phyloP scores from a whole-genome alignment of 2,113 vertebrate genomes.

The Halichoerus grypus region DNA sequence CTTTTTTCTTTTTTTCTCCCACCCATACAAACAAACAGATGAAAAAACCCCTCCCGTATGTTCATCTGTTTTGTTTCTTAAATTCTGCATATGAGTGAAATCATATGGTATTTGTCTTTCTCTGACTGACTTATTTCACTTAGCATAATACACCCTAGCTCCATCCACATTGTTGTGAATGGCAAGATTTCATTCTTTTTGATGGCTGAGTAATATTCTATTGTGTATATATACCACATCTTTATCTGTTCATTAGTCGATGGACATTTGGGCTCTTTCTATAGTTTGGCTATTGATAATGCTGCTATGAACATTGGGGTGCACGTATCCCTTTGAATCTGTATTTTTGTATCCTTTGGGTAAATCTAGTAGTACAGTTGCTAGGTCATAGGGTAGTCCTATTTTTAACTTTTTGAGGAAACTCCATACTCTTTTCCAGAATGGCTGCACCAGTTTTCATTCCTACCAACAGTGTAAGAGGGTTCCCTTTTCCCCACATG shows the following conservation, averaged over 20 bases:
- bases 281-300: neutral
- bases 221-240: neutral
- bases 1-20: neutral
- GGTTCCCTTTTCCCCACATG: neutral
- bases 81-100: neutral
- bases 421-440: neutral
- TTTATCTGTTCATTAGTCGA: neutral
- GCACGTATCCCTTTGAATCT: neutral
- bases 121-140: neutral
- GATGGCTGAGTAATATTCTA: neutral
- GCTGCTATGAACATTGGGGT: neutral
- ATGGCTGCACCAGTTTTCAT: neutral
- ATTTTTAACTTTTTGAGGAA: neutral
- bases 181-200: neutral
- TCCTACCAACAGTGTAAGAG: neutral
- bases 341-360: neutral
- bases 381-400: neutral
- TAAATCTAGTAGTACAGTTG: neutral
- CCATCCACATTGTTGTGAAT: neutral
- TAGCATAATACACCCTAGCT: neutral
- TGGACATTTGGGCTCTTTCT: neutral
- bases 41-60: neutral
- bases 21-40: too few relatives aligned
- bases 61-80: neutral
- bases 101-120: neutral